Percentiles rank a stretch among this genome's conserved stretches.
phyloP scores from a whole-genome alignment of 2,797 vertebrate genomes.

The Anisognathus igniventris region DNA sequence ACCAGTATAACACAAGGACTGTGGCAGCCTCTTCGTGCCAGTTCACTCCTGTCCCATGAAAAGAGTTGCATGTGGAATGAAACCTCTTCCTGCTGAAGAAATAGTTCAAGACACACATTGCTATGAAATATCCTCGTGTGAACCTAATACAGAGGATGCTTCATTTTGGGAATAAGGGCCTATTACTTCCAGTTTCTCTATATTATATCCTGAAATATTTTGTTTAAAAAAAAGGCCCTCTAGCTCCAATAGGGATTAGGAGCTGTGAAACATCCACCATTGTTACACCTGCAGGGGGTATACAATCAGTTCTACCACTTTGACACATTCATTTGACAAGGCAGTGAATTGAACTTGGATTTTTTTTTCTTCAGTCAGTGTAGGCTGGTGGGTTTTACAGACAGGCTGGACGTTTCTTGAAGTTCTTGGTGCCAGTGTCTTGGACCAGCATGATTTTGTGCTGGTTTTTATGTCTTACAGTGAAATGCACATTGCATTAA shows the following conservation, averaged over 20 bases:
- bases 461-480: background rate
- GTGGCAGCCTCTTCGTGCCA: background rate
- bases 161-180: background rate
- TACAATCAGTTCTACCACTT: background rate
- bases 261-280: background rate
- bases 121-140: background rate
- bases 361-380: background rate
- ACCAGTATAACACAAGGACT: background rate
- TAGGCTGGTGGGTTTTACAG: background rate
- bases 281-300: background rate
- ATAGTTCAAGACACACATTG: background rate
- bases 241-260: background rate
- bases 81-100: background rate
- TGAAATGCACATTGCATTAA: background rate
- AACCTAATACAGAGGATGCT: background rate
- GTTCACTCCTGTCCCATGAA: background rate
- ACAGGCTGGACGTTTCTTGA: background rate
- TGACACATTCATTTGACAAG: background rate
- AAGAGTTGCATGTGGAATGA: background rate
- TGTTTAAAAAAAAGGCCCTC: background rate
- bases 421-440: background rate
- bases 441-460: background rate
- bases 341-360: background rate
- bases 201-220: background rate
- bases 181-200: background rate